A percentile compares a stretch with the other conserved stretches of the same genome.
Evolutionary conservation across 2,888 invertebrate species (phyloP).

Genomic region (Spodoptera picta): DNA sequence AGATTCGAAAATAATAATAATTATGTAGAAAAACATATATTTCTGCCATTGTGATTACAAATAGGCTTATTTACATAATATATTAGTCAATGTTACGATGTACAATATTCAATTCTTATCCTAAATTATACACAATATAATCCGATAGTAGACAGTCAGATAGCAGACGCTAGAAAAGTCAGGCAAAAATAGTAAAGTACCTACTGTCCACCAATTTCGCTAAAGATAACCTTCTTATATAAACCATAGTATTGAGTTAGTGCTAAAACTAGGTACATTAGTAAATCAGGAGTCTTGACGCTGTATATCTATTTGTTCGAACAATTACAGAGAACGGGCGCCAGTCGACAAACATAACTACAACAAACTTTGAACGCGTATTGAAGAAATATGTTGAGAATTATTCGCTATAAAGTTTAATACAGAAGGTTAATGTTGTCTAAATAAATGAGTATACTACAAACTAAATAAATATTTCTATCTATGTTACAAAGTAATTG

Average conservation of each 20-base stretch:
- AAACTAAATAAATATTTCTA: too few relatives aligned
- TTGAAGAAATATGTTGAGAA: constrained; percentile 35
- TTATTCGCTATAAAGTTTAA: not conserved
- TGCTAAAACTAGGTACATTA: constrained; percentile 86
- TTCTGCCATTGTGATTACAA: too few relatives aligned
- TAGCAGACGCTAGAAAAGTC: not conserved
- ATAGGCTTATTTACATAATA: too few relatives aligned
- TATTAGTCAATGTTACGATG: too few relatives aligned
- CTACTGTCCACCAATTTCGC: constrained; percentile 9
- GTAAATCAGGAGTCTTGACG: constrained; percentile 79
- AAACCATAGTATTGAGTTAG: constrained; percentile 67
- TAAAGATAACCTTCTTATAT: constrained; percentile 39
- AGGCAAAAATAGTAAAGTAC: constrained; percentile 3
- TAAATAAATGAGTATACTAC: not conserved
- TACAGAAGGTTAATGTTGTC: constrained; percentile 15
- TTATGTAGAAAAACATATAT: too few relatives aligned
- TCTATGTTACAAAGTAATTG: too few relatives aligned
- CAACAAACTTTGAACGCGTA: constrained; percentile 64
- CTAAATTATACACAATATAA: too few relatives aligned
- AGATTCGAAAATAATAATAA: too few relatives aligned
- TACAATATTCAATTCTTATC: too few relatives aligned
- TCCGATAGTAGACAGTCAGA: too few relatives aligned
- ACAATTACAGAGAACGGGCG: constrained; percentile 84
- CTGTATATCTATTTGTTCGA: constrained; percentile 78
- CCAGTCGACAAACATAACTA: constrained; percentile 82